phyloP scores from a whole-genome alignment of 2,888 invertebrate species.

The Phoronis australis region DNA sequence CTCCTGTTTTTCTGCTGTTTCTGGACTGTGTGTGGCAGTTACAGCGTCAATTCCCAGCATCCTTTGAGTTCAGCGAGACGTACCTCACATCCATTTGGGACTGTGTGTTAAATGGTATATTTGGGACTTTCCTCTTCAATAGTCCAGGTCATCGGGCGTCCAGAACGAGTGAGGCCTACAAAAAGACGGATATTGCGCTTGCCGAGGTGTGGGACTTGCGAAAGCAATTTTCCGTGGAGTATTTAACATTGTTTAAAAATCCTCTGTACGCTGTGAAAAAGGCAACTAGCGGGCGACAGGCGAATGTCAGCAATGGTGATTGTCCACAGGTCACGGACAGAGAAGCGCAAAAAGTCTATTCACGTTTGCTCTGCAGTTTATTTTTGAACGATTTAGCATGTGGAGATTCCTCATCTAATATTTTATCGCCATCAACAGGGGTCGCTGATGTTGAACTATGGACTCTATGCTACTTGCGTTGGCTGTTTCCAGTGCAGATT shows the following conservation, averaged over 20 bases:
- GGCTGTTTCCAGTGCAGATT: slow-evolving; percentile 78
- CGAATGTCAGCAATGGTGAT: slow-evolving; percentile 13
- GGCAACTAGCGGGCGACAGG: slow-evolving; percentile 48
- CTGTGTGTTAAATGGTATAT: slow-evolving; percentile 77
- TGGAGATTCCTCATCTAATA: not conserved
- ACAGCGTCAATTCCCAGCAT: slow-evolving; percentile 76
- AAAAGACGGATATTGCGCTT: slow-evolving; percentile 19
- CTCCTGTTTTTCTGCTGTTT: slow-evolving; percentile 84
- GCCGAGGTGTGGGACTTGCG: slow-evolving; percentile 79
- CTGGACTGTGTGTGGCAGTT: slow-evolving; percentile 93
- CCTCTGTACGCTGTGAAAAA: slow-evolving; percentile 61
- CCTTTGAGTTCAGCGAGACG: slow-evolving; percentile 88
- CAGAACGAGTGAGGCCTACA: slow-evolving; percentile 17
- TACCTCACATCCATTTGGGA: slow-evolving; percentile 92
- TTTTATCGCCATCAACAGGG: slow-evolving; percentile 21
- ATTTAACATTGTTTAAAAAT: slow-evolving; percentile 77
- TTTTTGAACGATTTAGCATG: not conserved
- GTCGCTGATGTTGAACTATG: slow-evolving; percentile 61
- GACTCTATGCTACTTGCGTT: slow-evolving; percentile 85
- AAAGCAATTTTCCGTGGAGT: slow-evolving; percentile 76
- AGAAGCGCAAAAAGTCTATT: slow-evolving; percentile 10
- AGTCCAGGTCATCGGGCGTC: slow-evolving; percentile 69
- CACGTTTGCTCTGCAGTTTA: slow-evolving; percentile 48
- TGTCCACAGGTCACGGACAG: not conserved
- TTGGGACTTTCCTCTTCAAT: slow-evolving; percentile 90